Evolutionary conservation across 2,113 vertebrate species (phyloP).

Genomic region (Tragelaphus strepsiceros): DNA sequence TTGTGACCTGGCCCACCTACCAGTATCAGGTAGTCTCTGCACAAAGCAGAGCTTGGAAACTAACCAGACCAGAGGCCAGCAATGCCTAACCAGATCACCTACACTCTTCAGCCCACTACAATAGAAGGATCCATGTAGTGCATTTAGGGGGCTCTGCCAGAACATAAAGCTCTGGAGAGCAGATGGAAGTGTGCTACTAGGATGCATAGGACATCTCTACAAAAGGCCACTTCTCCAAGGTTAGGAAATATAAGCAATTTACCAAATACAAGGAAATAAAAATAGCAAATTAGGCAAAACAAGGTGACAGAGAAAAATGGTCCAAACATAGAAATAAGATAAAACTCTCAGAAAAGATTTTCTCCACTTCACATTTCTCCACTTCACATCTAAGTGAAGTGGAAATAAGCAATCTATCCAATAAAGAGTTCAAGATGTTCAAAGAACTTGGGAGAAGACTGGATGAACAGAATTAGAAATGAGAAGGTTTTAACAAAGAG

Average conservation of each 20-base stretch:
- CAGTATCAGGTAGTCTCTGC: background rate
- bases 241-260: background rate
- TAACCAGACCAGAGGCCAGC: background rate
- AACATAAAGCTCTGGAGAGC: background rate
- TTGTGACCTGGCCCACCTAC: background rate
- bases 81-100: background rate
- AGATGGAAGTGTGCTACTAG: background rate
- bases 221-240: background rate
- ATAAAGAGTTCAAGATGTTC: background rate
- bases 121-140: background rate
- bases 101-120: background rate
- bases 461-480: background rate
- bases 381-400: background rate
- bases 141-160: background rate
- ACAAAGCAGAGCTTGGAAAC: background rate
- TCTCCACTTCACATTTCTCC: background rate
- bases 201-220: background rate
- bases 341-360: background rate
- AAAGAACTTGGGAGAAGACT: background rate
- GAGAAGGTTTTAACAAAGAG: background rate
- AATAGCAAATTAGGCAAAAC: background rate
- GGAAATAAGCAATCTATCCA: background rate
- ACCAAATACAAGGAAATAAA: background rate
- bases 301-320: background rate
- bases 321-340: background rate